Base-by-base conservation (phyloP, 2,113 vertebrate genomes). In the Camelus dromedarius region DNA sequence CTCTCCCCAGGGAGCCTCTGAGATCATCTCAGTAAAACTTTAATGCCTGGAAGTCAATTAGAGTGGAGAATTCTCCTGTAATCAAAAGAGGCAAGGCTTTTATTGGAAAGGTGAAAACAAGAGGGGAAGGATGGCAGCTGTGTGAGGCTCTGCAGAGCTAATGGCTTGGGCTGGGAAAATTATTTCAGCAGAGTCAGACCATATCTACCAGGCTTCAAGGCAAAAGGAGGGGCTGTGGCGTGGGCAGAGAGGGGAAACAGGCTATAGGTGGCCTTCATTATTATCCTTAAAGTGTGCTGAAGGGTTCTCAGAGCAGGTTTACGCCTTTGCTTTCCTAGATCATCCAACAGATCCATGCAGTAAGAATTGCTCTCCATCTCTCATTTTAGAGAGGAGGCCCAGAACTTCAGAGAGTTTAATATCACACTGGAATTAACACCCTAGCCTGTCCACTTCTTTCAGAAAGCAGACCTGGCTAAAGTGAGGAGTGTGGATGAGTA, bases 21-120 rank as follows among this genome's bases (percentile, higher is more conserved):
- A 98, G 97, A 72, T 96, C 97, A 98, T 98, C 80, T 92, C 75
- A 26, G 97, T 98, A 92, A 98, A 98, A 98, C 89, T 98, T 98
- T 98, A 98, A 98, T 98, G 98, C 91, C 90, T 97, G 96, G 73
- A 96, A 98, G 97, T 98, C 97, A 97, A 98, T 98, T 98, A 98
- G 97, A 88, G 94, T 35, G n/a, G 96, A 87, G 95, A 94, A 81
- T 94, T 96, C 96, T 97, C 77, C 89, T 97, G 92, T 97, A 97
- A 97, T 97, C 97, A 97, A 96, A 95, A 82, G 91, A 96, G 83
- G 96, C 93, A 56, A 67, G 81, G 97, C 97, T 96, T 96, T 98
- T 97, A 97, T 97, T 98, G 97, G 97, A 96, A 96, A 96, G 97
- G 97, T 97, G 95, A 89, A 95, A 96, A 95, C 89, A 87, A 54